These are phyloP conservation scores for Uria aalge DNA, from an alignment of 2,113 vertebrate species.

Conservation along the genomic window DNA sequence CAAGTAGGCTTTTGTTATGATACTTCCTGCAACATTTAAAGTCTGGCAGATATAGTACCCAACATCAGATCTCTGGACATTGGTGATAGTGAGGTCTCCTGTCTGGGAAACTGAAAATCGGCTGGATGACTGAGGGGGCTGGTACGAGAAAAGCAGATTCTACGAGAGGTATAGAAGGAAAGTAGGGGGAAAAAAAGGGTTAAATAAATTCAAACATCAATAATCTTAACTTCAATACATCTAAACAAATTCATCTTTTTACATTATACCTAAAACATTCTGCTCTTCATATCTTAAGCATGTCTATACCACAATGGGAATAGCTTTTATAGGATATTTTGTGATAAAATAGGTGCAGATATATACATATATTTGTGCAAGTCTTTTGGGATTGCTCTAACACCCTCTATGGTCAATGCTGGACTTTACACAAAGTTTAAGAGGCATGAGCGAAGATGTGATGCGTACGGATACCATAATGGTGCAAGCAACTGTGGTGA, in stretches of 20 bases:
- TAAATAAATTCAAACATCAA: neutral
- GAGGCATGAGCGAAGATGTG: neutral
- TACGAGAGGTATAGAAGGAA: constrained; percentile 45
- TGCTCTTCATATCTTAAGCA: neutral
- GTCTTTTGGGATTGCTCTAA: neutral
- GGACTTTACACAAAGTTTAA: neutral
- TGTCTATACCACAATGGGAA: neutral
- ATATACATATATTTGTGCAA: neutral
- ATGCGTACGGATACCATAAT: neutral
- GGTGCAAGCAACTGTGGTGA: neutral
- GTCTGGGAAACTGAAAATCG: constrained; percentile 96
- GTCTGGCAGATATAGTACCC: constrained; percentile 99
- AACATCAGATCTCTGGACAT: constrained; percentile 89
- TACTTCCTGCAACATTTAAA: constrained; percentile 96
- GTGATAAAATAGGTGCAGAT: neutral
- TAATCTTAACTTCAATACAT: neutral
- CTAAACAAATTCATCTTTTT: neutral
- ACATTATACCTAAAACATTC: neutral
- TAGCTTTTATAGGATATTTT: neutral
- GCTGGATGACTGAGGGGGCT: constrained; percentile 93
- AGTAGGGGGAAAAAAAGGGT: neutral
- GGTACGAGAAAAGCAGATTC: constrained; percentile 97
- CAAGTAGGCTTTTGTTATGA: constrained; percentile 96
- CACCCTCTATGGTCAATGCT: neutral
- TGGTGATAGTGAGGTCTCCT: constrained; percentile 95